Conservation (phyloP, 1,140 invertebrate species). For the Dysdera silvatica region DNA sequence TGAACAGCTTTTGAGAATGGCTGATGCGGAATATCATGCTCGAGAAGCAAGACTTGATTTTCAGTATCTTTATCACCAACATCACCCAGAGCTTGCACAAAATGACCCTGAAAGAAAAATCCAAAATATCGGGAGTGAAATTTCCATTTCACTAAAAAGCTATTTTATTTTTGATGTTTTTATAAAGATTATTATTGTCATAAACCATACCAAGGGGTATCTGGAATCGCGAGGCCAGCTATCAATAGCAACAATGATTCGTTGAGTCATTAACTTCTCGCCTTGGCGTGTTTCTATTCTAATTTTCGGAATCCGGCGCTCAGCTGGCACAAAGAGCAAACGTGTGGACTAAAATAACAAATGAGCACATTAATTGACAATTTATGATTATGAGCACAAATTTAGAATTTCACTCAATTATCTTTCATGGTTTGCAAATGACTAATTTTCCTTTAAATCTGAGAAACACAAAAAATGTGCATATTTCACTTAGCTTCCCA, state of each 20-base stretch:
- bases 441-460: no score
- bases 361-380: neutral
- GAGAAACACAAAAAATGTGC: no score
- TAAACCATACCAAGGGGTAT: conserved; percentile 43
- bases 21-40: conserved; percentile 94
- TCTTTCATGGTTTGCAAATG: no score
- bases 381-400: neutral
- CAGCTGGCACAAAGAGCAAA: conserved; percentile 83
- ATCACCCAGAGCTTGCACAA: conserved; percentile 72
- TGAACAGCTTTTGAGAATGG: conserved; percentile 90
- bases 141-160: neutral
- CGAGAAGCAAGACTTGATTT: conserved; percentile 85
- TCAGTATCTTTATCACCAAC: conserved; percentile 83
- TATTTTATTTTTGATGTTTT: neutral
- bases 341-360: conserved; percentile 36
- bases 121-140: neutral
- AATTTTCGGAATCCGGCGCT: conserved; percentile 80
- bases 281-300: conserved; percentile 85
- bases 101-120: conserved; percentile 61
- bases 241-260: conserved; percentile 86
- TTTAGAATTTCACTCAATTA: no score
- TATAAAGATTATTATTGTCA: neutral
- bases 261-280: conserved; percentile 65
- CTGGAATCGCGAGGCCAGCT: conserved; percentile 81
- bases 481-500: no score